Evolutionary conservation across 2,113 vertebrate species (phyloP), one percentile per base, ranked within the genome.

Genomic region (Coturnix japonica): DNA sequence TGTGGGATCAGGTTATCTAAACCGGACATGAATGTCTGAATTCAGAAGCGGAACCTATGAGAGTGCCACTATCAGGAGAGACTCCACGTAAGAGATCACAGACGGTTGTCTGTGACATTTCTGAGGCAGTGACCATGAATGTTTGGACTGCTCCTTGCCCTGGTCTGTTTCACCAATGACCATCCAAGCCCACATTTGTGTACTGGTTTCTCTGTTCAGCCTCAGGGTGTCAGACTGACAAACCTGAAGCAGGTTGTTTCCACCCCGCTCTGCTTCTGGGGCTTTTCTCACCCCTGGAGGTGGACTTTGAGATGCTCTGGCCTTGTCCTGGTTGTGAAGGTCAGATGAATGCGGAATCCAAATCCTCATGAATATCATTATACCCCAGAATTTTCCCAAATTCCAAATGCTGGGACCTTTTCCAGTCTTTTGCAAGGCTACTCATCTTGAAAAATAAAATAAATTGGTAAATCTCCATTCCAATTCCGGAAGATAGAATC

Each of bases 401-500:
- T 92, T 95, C 93, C 87, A 61, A 94, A 85, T 81, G 64, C 77
- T 87, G 73, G 84, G 70, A 89, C 89, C 64, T 91, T 93, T 93
- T 86, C 88, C 91, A 66, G 65, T 86, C 87, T 69, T 92, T 85
- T 91, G 89, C 79, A 89, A 95, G 41, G 65, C 91, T 93, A 91
- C 91, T 93, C 77, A 92, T 95, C 89, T 73, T 85, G 83, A 91
- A 94, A 94, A 95, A 96, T 81, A 93, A 96, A 94, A 96, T 95
- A 94, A 96, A 96, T 95, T 96, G 95, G 85, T 89, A 96, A 90
- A 96, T 96, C 93, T 96, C 93, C 81, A 79, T 95, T 93, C 86
- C 93, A 92, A 63, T 95, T 95, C 87, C 71, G 91, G 85, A 95
- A 84, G 81, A 93, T 51, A 80, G 81, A 93, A 89, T 79, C 69